A percentile compares a stretch with the other conserved stretches of the same genome.
These are phyloP conservation scores for Sacculina carcini DNA, from an alignment of 2,888 invertebrate species.

Conservation along the genomic window DNA sequence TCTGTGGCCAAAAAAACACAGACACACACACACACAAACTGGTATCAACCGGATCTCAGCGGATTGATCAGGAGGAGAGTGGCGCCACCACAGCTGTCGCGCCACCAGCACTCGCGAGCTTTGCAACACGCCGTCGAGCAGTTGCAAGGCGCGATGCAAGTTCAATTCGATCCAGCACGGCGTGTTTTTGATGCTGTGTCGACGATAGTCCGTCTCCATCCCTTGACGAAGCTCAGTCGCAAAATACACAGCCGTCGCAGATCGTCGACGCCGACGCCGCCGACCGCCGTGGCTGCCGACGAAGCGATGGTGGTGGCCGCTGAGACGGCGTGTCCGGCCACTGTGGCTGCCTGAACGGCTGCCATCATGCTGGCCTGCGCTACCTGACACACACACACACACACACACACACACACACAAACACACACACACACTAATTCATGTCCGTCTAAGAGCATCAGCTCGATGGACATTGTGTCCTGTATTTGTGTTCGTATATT, in stretches of 20 bases:
- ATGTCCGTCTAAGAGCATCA: too few species aligned
- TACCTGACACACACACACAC: background rate
- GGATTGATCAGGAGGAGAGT: too few species aligned
- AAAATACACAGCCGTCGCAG: conserved; percentile 82
- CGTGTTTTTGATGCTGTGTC: conserved; percentile 91
- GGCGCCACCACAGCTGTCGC: too few species aligned
- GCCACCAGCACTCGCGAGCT: conserved; percentile 90
- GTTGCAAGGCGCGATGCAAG: conserved; percentile 75
- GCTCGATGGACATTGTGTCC: too few species aligned
- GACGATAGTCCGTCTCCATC: conserved; percentile 96
- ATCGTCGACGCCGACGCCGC: conserved; percentile 95
- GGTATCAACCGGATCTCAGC: too few species aligned
- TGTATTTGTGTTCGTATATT: too few species aligned
- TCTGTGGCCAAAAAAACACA: too few species aligned
- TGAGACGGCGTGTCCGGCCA: conserved; percentile 78
- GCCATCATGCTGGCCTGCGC: conserved; percentile 28
- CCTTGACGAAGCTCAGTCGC: conserved; percentile 96
- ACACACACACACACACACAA: too few species aligned
- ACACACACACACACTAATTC: too few species aligned
- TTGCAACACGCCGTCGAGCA: conserved; percentile 87
- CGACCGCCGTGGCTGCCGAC: conserved; percentile 43
- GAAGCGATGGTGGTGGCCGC: conserved; percentile 2
- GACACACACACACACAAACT: too few species aligned
- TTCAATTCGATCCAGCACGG: conserved; percentile 92
- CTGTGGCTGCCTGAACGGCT: conserved; percentile 91